Evolutionary conservation across 2,113 vertebrate genomes (phyloP).

Genomic region (Brachirus orientalis): DNA sequence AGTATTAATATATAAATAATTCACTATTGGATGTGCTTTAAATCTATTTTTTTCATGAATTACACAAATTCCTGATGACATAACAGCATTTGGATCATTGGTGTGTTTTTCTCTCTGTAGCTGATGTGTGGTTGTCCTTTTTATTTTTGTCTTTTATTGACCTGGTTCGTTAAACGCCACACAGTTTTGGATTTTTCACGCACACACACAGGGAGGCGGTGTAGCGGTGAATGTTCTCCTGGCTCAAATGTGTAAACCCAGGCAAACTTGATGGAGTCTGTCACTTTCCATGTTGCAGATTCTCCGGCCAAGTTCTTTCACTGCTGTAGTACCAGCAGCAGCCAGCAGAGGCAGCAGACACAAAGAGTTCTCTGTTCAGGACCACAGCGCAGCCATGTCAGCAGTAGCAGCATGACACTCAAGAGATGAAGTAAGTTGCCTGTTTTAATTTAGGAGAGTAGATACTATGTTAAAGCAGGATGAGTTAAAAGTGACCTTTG

Average conservation of each 20-base stretch:
- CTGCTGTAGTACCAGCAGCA: conserved; percentile 30
- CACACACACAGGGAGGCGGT: not conserved
- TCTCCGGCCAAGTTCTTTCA: conserved; percentile 26
- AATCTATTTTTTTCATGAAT: not conserved
- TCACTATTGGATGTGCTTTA: not conserved
- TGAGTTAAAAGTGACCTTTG: not conserved
- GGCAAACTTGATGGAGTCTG: not conserved
- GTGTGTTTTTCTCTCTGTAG: not conserved
- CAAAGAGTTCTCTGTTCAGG: conserved; percentile 69
- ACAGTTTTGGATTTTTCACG: not conserved
- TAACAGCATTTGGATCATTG: not conserved
- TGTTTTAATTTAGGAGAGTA: not conserved
- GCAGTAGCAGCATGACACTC: conserved; percentile 45
- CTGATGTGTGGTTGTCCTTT: not conserved
- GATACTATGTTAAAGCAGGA: not conserved
- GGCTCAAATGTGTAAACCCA: not conserved
- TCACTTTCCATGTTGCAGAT: conserved; percentile 41
- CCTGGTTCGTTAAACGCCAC: not conserved
- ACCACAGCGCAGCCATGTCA: conserved; percentile 14
- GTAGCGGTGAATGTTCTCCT: not conserved
- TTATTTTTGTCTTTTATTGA: conserved; percentile 3
- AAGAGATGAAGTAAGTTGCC: conserved; percentile 21
- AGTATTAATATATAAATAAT: too few relatives aligned
- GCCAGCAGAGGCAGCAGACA: conserved; percentile 62
- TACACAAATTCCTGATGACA: not conserved